Evolutionary conservation across 2,797 vertebrate species (phyloP).

Genomic region (Pangasius sanitwongsei): DNA sequence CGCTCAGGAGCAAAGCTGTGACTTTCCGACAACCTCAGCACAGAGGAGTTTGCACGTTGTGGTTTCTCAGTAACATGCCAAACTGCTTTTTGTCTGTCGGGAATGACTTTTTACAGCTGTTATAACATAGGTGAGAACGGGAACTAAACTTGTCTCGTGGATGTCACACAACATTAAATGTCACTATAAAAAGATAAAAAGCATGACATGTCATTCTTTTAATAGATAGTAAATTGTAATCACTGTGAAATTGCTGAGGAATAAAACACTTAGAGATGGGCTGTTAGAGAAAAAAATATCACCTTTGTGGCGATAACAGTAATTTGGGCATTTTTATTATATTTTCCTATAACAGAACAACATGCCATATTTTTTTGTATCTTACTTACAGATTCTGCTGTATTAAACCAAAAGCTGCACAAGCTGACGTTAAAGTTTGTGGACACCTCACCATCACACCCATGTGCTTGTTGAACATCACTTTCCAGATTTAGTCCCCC

Average conservation of each 20-base stretch:
- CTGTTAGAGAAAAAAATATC: not conserved
- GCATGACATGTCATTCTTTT: not conserved
- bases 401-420: not conserved
- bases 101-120: not conserved
- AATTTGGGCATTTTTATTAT: not conserved
- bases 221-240: not conserved
- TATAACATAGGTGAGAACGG: not conserved
- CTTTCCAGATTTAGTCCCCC: not conserved
- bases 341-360: not conserved
- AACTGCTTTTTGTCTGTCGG: not conserved
- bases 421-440: not conserved
- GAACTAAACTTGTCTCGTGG: not conserved
- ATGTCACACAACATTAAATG: not conserved
- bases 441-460: not conserved
- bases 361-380: not conserved
- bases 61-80: not conserved
- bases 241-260: not conserved
- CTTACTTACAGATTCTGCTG: not conserved
- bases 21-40: not conserved
- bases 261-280: not conserved
- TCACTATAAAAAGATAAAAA: not conserved
- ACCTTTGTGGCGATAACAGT: not conserved
- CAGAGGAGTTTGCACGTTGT: not conserved
- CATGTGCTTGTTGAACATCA: not conserved
- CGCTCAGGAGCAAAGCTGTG: not conserved